Base-by-base conservation (phyloP, 2,113 vertebrate genomes). In the Camelus dromedarius region DNA sequence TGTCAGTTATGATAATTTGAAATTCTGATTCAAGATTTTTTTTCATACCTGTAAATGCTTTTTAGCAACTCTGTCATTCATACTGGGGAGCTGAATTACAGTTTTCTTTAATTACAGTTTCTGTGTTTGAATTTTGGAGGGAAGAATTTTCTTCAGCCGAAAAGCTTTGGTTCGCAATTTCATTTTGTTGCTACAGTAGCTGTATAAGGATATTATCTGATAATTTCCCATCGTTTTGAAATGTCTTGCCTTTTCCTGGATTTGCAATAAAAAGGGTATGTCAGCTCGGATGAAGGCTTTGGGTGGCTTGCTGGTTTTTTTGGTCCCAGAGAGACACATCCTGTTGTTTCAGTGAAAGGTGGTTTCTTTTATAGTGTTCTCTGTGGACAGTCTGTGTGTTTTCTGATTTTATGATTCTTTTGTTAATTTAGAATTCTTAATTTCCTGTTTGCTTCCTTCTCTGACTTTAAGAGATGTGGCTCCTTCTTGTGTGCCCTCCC, bases 401-500 rank as follows among this genome's bases (percentile, higher is more conserved):
- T 79, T 80, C 62, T 32, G 75, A 60, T 24, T 70, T 35, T 91
- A 6, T 70, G 83, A 70, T 7, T 38, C 50, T 60, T 70, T 48
- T 48, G 38, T 72, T 72, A 72, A 32, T 60, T 67, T 38, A 60
- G 66, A 60, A 20, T 32, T 30, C 52, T 60, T 72, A 28, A 46
- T 70, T 82, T 92, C 66, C 66, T 60, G 4, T 72, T 50, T 60
- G 16, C 30, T 72, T 82, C 6, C 30, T 60, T 50, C 30, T 20
- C 46, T 35, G 3, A 48, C 10, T n/a, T 19, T n/a, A n/a, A 60
- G 35, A 60, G 38, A 46, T 3, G n/a, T n/a, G 30, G 9, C 28
- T 8, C 11, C 48, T 82, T 35, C 9, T 60, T 0, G 0, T 0
- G 0, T 5, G 9, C 3, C 15, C 38, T n/a, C 15, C 38, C 30